These are phyloP conservation scores for Botia kubotai DNA, from an alignment of 2,797 vertebrate genomes.

Conservation along the genomic window DNA sequence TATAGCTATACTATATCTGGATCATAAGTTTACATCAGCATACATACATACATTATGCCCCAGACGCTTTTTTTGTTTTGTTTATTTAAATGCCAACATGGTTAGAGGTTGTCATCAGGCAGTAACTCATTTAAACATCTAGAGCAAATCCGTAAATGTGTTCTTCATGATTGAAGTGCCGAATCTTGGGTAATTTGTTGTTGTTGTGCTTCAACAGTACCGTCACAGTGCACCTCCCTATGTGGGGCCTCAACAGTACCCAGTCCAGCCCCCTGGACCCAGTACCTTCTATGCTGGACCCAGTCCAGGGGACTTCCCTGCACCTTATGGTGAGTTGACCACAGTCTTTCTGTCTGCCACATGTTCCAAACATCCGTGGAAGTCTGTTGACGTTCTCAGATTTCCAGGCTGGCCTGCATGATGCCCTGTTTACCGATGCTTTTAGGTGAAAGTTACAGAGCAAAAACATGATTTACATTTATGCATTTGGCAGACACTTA, in stretches of 20 bases:
- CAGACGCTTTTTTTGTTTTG: not conserved
- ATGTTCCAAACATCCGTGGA: not conserved
- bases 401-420: not conserved
- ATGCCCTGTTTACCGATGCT: not conserved
- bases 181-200: not conserved
- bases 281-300: constrained; percentile 94
- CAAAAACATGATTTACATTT: not conserved
- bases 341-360: not conserved
- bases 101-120: not conserved
- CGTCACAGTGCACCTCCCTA: constrained; percentile 92
- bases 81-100: not conserved
- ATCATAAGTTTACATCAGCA: constrained; percentile 8
- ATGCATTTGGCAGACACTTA: too few species aligned
- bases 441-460: not conserved
- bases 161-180: not conserved
- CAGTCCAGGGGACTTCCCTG: constrained; percentile 92
- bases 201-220: constrained; percentile 77
- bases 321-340: constrained; percentile 87
- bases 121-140: not conserved
- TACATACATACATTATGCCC: too few species aligned
- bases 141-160: not conserved
- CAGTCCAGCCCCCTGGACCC: constrained; percentile 91
- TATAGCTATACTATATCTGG: not conserved
- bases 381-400: not conserved
- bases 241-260: constrained; percentile 95